Conservation (phyloP, 1,140 invertebrate genomes). For the Steinernema feltiae region DNA sequence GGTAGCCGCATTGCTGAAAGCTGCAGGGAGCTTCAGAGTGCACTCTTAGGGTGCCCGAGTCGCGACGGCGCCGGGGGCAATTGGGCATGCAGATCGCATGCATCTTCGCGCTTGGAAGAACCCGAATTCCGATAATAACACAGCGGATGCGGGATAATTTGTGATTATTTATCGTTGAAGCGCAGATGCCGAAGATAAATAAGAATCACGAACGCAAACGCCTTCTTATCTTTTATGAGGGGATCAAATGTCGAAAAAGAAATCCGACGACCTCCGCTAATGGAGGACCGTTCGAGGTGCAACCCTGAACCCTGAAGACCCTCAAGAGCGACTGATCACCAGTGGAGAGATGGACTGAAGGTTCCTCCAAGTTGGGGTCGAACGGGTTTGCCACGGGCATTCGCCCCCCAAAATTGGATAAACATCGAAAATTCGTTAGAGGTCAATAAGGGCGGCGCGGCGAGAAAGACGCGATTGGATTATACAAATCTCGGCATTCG, state of each 20-base stretch:
- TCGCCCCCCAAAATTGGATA: background rate
- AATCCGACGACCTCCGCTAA: background rate
- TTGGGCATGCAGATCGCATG: background rate
- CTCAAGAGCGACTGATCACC: background rate
- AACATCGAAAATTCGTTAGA: constrained; percentile 12
- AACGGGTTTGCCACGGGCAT: background rate
- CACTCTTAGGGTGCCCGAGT: background rate
- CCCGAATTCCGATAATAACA: background rate
- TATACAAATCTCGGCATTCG: constrained; percentile 12
- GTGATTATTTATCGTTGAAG: background rate
- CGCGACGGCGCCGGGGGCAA: background rate
- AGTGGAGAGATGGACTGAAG: too few species aligned
- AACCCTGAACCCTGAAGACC: background rate
- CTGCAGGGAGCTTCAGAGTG: background rate
- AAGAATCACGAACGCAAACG: too few species aligned
- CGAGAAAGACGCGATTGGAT: background rate
- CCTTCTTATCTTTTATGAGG: background rate
- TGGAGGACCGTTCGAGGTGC: background rate
- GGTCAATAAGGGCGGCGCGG: background rate
- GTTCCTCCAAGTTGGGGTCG: too few species aligned
- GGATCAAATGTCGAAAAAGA: background rate
- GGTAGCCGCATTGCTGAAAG: background rate
- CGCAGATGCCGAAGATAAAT: too few species aligned
- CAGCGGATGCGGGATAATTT: background rate
- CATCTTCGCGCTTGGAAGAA: background rate